Conservation (phyloP, 2,797 vertebrate species). For the Micromesistius poutassou region DNA sequence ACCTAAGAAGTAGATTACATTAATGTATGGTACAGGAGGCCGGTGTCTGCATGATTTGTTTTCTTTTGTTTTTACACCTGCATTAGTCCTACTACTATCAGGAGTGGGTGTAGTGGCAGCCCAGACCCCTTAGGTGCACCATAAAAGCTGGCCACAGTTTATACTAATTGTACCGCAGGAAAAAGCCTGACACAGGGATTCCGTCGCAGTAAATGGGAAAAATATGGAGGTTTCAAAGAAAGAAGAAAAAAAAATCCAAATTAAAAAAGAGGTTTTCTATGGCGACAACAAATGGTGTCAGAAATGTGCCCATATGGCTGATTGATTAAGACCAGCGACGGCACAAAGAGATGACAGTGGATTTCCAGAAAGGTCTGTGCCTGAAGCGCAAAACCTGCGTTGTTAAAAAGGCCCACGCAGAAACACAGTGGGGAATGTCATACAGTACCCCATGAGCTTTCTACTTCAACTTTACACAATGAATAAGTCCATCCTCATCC, state of each 20-base stretch:
- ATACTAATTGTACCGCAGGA: slow-evolving; percentile 50
- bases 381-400: neutral
- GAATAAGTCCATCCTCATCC: too few relatives aligned
- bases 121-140: slow-evolving; percentile 28
- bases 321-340: neutral
- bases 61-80: slow-evolving; percentile 30
- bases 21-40: slow-evolving; percentile 15
- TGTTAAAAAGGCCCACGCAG: neutral
- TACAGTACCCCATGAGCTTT: neutral
- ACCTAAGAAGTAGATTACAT: slow-evolving; percentile 17
- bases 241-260: slow-evolving; percentile 9
- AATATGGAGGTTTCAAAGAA: neutral
- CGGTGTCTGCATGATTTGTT: slow-evolving; percentile 18
- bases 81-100: slow-evolving; percentile 8
- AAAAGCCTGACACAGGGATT: slow-evolving; percentile 48
- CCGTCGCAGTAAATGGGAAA: slow-evolving; percentile 25
- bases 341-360: neutral
- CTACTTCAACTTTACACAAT: too few relatives aligned
- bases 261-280: neutral
- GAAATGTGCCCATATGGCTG: neutral
- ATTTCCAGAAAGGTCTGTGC: neutral
- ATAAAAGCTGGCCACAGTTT: slow-evolving; percentile 47
- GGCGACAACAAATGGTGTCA: slow-evolving; percentile 1
- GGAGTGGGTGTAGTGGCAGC: slow-evolving; percentile 38
- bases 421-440: neutral